Conservation (phyloP, 2,888 invertebrate genomes). For the Serrognathus titanus region DNA sequence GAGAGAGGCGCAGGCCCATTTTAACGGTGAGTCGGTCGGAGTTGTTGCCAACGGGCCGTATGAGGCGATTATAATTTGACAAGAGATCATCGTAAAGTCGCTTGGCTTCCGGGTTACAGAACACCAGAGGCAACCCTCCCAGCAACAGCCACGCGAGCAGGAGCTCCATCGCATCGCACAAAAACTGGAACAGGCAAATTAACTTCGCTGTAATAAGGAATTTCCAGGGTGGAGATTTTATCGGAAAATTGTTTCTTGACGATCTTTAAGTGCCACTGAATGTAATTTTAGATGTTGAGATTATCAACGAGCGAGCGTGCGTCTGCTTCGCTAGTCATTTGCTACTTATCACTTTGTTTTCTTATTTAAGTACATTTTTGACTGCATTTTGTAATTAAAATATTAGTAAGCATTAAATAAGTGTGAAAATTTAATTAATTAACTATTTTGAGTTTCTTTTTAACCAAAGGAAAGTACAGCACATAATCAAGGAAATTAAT, state of each 20-base stretch:
- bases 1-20: constrained; percentile 87
- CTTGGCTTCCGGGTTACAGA: constrained; percentile 87
- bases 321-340: too few species aligned
- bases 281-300: too few species aligned
- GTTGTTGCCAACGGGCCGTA: constrained; percentile 91
- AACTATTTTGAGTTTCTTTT: too few species aligned
- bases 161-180: constrained; percentile 23
- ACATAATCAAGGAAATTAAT: too few species aligned
- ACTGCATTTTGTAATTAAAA: too few species aligned
- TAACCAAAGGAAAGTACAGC: too few species aligned
- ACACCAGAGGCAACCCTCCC: constrained; percentile 43
- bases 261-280: not conserved
- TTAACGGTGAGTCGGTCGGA: constrained; percentile 92
- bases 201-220: not conserved
- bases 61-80: constrained; percentile 92
- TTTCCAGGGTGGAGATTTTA: not conserved
- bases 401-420: too few species aligned
- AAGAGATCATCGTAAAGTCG: constrained; percentile 93
- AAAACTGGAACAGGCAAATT: not conserved
- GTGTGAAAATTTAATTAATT: too few species aligned
- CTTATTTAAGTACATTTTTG: too few species aligned
- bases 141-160: constrained; percentile 23
- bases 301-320: too few species aligned
- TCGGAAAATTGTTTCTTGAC: not conserved
- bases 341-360: too few species aligned